phyloP scores from a whole-genome alignment of 2,797 vertebrate species.

The Neostethus bicornis region DNA sequence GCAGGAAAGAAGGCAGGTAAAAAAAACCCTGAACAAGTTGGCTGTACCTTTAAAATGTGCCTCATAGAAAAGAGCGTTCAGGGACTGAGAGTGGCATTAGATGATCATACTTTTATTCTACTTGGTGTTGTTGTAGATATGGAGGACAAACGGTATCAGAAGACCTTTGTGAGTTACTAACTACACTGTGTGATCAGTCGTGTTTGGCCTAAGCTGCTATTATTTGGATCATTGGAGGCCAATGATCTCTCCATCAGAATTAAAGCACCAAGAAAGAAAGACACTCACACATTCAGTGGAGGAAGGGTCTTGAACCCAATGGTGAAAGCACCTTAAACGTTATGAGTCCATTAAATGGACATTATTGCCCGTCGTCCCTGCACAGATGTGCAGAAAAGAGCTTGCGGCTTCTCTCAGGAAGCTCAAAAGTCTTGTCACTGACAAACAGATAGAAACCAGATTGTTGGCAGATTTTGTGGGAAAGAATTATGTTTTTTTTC shows the following conservation, averaged over 20 bases:
- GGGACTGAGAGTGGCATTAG: slow-evolving; percentile 6
- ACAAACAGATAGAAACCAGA: neutral
- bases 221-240: slow-evolving; percentile 19
- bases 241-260: neutral
- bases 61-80: slow-evolving; percentile 25
- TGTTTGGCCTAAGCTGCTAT: slow-evolving; percentile 25
- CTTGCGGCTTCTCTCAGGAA: neutral
- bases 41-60: slow-evolving; percentile 29
- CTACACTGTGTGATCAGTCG: slow-evolving; percentile 10
- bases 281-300: neutral
- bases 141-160: slow-evolving; percentile 14
- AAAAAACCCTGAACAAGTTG: no score
- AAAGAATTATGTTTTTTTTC: neutral
- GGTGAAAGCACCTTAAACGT: slow-evolving; percentile 4
- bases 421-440: neutral
- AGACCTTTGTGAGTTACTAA: slow-evolving; percentile 4
- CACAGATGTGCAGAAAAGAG: neutral
- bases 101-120: neutral
- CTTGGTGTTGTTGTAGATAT: slow-evolving; percentile 4
- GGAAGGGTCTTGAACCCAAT: slow-evolving; percentile 12
- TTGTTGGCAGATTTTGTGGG: no score
- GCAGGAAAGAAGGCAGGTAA: no score
- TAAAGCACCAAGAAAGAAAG: slow-evolving; percentile 31
- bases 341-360: slow-evolving; percentile 12
- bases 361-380: neutral